A percentile compares a stretch with the other conserved stretches of the same genome.
Evolutionary conservation across 2,797 vertebrate genomes (phyloP).

Genomic region (Poeciliopsis gracilis): DNA sequence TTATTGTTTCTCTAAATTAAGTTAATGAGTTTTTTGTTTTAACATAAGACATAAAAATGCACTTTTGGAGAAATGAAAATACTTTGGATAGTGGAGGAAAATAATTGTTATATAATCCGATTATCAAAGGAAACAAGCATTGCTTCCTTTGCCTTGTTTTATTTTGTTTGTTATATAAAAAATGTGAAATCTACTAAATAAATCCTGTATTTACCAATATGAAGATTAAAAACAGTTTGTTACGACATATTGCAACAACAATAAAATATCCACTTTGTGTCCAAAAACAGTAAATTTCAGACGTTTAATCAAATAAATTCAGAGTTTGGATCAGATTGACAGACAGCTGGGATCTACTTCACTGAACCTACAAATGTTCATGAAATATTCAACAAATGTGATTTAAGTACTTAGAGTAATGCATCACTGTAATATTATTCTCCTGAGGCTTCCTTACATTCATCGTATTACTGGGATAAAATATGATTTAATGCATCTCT

Average conservation of each 20-base stretch:
- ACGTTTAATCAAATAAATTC: neutral
- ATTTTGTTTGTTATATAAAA: conserved; percentile 13
- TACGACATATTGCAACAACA: neutral
- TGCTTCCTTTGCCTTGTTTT: neutral
- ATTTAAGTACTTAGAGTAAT: conserved; percentile 13
- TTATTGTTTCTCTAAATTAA: neutral
- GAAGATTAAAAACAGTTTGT: conserved; percentile 16
- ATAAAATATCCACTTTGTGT: neutral
- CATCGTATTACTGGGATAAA: neutral
- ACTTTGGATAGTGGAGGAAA: no score
- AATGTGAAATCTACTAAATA: conserved; percentile 12
- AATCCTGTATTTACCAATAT: conserved; percentile 25
- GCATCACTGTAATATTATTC: neutral
- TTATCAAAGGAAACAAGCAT: neutral
- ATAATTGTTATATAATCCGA: no score
- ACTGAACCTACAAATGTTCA: conserved; percentile 1
- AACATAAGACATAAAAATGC: neutral
- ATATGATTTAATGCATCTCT: neutral
- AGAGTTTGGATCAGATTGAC: neutral
- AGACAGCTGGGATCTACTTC: neutral
- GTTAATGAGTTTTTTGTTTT: neutral
- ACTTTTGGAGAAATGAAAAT: neutral
- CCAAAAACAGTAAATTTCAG: neutral
- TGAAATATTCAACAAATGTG: conserved; percentile 9
- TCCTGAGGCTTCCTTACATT: neutral